Percentiles rank a stretch among this genome's conserved stretches.
Conservation (phyloP, 2,113 vertebrate genomes). For the Triplophysa dalaica region DNA sequence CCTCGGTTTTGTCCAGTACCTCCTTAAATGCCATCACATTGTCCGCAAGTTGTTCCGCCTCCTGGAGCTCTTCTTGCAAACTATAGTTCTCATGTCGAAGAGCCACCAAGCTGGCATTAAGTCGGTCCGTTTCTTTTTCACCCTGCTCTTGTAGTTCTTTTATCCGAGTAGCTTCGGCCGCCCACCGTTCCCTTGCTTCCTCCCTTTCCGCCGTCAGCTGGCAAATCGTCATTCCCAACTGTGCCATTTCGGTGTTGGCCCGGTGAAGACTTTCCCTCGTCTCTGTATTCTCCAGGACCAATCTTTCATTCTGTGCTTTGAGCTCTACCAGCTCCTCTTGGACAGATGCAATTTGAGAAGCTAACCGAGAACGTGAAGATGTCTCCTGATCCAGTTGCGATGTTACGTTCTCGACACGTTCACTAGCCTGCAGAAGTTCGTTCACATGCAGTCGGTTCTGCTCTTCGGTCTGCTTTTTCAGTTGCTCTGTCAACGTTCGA, state of each 20-base stretch:
- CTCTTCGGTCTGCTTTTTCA: slow-evolving; percentile 80
- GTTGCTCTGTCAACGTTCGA: slow-evolving; percentile 76
- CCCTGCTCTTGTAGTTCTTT: slow-evolving; percentile 66
- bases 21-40: slow-evolving; percentile 73
- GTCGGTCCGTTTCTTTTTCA: slow-evolving; percentile 65
- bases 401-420: slow-evolving; percentile 68
- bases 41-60: slow-evolving; percentile 65
- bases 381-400: slow-evolving; percentile 65
- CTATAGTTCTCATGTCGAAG: slow-evolving; percentile 76
- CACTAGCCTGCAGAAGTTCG: slow-evolving; percentile 79
- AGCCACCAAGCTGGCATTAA: slow-evolving; percentile 69
- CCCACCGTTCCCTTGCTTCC: slow-evolving; percentile 66
- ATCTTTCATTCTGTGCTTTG: slow-evolving; percentile 70
- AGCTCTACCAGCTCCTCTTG: slow-evolving; percentile 72
- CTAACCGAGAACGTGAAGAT: neutral
- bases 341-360: slow-evolving; percentile 58
- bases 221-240: slow-evolving; percentile 87
- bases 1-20: slow-evolving; percentile 76
- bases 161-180: slow-evolving; percentile 61
- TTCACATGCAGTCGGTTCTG: slow-evolving; percentile 80
- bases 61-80: slow-evolving; percentile 77
- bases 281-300: slow-evolving; percentile 77
- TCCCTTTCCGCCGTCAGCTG: slow-evolving; percentile 79
- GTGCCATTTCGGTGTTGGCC: slow-evolving; percentile 86
- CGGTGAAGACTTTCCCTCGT: slow-evolving; percentile 81